Base-by-base conservation (phyloP, 2,888 invertebrate species). In the Hemithea aestivaria region DNA sequence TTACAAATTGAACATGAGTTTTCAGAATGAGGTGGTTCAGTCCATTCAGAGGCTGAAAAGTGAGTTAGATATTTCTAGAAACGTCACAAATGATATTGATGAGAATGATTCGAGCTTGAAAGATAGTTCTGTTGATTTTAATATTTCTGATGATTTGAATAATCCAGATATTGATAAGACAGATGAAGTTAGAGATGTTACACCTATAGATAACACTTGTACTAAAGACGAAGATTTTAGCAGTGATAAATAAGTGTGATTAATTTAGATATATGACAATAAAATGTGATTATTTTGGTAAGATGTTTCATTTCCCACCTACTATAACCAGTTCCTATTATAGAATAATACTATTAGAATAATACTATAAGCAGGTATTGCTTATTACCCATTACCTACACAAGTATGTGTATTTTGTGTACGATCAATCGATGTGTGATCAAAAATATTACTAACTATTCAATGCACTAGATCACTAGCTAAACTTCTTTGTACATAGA, bases 1-100 rank as follows among this genome's bases (percentile, higher is more conserved):
- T 24, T 87, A 85, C 44, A 87, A 82, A 47, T 45, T 87, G 8
- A 84, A 85, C 50, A 82, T 87, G 79, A 83, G 75, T 58, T 87
- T 84, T 37, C 87, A 87, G 49, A 80, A 73, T 24, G 85, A 87
- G 56, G 82, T 85, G 0, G 72, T 87, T 7, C 84, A 85, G 54
- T 70, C 83, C 0, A 75, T 87, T 39, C 85, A 87, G 41, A 67
- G 80, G 25, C 45, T 87, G 40, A 82, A 80, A 50, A 84, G 78
- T 51, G 87, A 87, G 47, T 46, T 85, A 8, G 85, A 85, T 60
- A 70, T 85, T 32, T 64, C 76, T 10, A 72, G 79, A 36, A 73
- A 73, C 49, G 60, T 72, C 9, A 50, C 62, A 7, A 65, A 62
- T 27, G 66, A 71, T 45, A 27, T 67, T 9, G 66, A 70, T 50